phyloP scores from a whole-genome alignment of 2,797 vertebrate species.

The Coccyzus lansbergi region DNA sequence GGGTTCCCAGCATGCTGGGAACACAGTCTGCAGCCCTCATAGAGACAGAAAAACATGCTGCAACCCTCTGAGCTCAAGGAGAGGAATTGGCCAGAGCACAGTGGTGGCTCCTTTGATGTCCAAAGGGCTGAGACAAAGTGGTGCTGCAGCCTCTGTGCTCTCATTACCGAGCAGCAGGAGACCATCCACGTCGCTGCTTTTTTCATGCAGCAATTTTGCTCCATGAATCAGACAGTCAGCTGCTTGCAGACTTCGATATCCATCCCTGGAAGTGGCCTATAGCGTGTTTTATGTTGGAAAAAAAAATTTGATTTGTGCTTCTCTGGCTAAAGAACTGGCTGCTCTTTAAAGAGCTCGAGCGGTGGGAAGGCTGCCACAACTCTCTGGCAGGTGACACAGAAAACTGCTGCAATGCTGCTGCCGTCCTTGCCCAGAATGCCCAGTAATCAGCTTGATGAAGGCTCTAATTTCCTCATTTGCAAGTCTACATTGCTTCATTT shows the following conservation, averaged over 20 bases:
- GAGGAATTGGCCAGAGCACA: fast-evolving
- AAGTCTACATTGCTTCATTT: background rate
- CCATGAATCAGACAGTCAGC: fast-evolving
- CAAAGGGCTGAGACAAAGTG: background rate
- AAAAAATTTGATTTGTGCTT: background rate
- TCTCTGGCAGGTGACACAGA: background rate
- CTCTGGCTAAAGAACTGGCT: background rate
- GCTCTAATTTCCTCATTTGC: background rate
- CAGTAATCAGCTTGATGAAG: background rate
- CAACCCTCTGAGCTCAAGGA: background rate
- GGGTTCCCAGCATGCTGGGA: background rate
- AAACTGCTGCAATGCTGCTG: background rate
- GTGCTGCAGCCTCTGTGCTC: background rate
- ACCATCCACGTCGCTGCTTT: fast-evolving
- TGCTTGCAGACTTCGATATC: background rate
- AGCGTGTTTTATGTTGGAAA: fast-evolving
- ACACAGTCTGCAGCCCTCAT: fast-evolving
- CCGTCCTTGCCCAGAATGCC: slow-evolving; percentile 5
- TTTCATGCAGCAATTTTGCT: fast-evolving
- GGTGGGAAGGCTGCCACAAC: background rate
- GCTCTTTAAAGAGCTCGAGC: background rate
- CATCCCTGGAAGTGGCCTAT: background rate
- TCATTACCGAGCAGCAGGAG: slow-evolving; percentile 11
- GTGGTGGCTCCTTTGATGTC: background rate
- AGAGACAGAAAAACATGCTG: fast-evolving